Percentiles rank a stretch among this genome's conserved stretches.
Conservation (phyloP, 2,888 invertebrate species). For the Aspidiotus rigidus region DNA sequence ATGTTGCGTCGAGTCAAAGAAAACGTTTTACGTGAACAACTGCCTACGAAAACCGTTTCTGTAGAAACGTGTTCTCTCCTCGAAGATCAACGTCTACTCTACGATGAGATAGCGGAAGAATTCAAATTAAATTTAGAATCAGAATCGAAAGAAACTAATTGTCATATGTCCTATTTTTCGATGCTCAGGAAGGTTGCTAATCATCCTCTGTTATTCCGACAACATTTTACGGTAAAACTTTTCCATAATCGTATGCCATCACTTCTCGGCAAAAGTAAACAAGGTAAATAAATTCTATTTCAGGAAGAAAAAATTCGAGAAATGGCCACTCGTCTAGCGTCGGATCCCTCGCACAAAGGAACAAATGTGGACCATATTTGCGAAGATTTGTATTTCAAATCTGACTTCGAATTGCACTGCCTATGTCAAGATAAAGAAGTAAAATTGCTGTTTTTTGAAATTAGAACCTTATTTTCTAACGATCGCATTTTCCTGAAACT, state of each 20-base stretch:
- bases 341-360: slow-evolving; percentile 61
- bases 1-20: slow-evolving; percentile 76
- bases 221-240: slow-evolving; percentile 50
- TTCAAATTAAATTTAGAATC: slow-evolving; percentile 45
- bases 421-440: slow-evolving; percentile 60
- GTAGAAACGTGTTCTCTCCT: slow-evolving; percentile 61
- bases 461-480: not conserved
- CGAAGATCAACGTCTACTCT: slow-evolving; percentile 61
- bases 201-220: slow-evolving; percentile 77
- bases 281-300: no score
- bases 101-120: slow-evolving; percentile 61
- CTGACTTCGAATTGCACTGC: slow-evolving; percentile 84
- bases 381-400: slow-evolving; percentile 78
- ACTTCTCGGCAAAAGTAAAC: no score
- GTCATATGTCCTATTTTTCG: slow-evolving; percentile 72
- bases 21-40: slow-evolving; percentile 66
- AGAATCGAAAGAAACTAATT: slow-evolving; percentile 42
- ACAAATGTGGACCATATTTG: slow-evolving; percentile 67
- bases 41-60: slow-evolving; percentile 72
- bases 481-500: not conserved
- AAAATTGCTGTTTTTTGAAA: slow-evolving; percentile 38
- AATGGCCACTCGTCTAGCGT: slow-evolving; percentile 62
- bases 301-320: slow-evolving; percentile 42
- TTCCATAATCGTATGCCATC: slow-evolving; percentile 6
- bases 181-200: slow-evolving; percentile 88